These are phyloP conservation scores for Hippocampus abdominalis DNA, from an alignment of 2,113 vertebrate genomes.

Conservation along the genomic window DNA sequence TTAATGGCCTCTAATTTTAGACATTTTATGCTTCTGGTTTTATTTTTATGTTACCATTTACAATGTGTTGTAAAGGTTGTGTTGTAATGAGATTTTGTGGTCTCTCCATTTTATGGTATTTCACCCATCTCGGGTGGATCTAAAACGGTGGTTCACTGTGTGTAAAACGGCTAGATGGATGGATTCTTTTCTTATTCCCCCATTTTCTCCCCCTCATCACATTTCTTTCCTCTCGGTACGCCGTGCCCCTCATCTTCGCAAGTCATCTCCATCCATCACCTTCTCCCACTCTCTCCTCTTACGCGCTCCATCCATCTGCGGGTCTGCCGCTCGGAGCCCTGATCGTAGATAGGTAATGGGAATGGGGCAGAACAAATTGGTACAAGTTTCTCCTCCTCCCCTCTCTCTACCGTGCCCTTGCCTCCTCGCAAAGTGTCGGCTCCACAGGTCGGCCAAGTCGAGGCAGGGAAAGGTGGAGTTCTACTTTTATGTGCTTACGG, in stretches of 20 bases:
- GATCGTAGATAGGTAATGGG: slow-evolving; percentile 49
- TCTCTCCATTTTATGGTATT: no score
- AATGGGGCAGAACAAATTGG: slow-evolving; percentile 47
- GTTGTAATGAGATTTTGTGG: no score
- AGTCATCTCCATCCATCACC: slow-evolving; percentile 33
- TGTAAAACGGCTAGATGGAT: neutral
- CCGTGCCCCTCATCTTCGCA: slow-evolving; percentile 6
- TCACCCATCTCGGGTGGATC: no score
- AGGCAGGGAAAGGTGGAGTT: no score
- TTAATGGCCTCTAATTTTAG: no score
- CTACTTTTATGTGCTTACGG: no score
- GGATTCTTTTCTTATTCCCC: slow-evolving; percentile 9
- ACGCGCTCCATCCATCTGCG: slow-evolving; percentile 51
- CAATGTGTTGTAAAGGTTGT: no score
- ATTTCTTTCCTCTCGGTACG: neutral
- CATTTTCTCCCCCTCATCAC: neutral
- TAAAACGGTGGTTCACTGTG: neutral
- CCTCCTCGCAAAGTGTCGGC: slow-evolving; percentile 28
- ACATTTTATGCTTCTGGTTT: no score
- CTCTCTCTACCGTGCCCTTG: slow-evolving; percentile 23
- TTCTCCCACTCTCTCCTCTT: slow-evolving; percentile 25
- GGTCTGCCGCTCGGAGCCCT: slow-evolving; percentile 39
- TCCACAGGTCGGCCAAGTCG: no score
- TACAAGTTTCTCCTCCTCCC: slow-evolving; percentile 29
- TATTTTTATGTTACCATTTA: no score